Evolutionary conservation across 2,113 vertebrate genomes (phyloP), one percentile per base, ranked within the genome.

Genomic region (Phainopepla nitens): DNA sequence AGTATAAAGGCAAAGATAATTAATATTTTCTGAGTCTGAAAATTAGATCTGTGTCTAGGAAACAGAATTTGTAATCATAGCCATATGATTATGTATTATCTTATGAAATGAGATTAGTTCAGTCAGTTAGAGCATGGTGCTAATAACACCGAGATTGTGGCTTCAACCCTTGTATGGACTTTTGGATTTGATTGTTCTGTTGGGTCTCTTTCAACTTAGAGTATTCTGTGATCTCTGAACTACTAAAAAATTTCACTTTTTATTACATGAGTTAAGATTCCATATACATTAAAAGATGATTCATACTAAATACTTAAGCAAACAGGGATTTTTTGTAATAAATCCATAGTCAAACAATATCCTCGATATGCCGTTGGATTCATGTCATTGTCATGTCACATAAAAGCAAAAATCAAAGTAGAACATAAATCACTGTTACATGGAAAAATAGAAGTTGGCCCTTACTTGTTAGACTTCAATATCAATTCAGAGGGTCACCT

Each of bases 331-430:
- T 86, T 45, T 35, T 50, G 14, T 33, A 75, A 62, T 54, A 70
- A 70, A 70, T 47, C 16, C 9, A 24, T 31, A 70, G 8, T 12
- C 58, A 49, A 78, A 28, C 3, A 66, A 49, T 1, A 35, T 54
- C 35, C 62, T 54, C n/a, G 62, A 6, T 47, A 27, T 39, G 11
- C 61, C 11, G 23, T 76, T 58, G 60, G 15, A 19, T 77, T 77
- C 27, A 29, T 0, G 0, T 36, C 15, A 23, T 16, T 56, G 6
- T 51, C 39, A 42, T 7, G 2, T 31, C 23, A 29, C 1, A 4
- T 45, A 29, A 12, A 28, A 61, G 10, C 25, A 77, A 68, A 89
- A 90, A 42, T 35, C 31, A 71, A 89, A 79, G 19, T 18, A 64
- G 15, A 47, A 33, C 3, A 45, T 29, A 80, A 72, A 44, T 31